Conservation (phyloP, 2,888 invertebrate genomes). For the Polyploca ridens region DNA sequence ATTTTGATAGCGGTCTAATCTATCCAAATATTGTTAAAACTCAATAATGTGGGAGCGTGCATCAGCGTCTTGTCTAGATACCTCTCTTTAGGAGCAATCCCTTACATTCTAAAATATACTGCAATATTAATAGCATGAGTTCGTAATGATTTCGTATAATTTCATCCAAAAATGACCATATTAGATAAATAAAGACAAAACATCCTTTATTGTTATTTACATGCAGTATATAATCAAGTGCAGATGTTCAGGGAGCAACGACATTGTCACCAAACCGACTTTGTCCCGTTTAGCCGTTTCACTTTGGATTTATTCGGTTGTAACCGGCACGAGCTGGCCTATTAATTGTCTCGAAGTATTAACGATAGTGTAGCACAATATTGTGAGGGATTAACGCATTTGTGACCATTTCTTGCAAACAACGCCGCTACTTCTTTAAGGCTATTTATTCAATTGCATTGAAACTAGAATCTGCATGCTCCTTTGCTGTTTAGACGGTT, state of each 20-base stretch:
- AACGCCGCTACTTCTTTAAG: slow-evolving; percentile 19
- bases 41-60: too few relatives aligned
- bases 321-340: slow-evolving; percentile 52
- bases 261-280: slow-evolving; percentile 52
- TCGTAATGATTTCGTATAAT: too few relatives aligned
- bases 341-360: slow-evolving; percentile 63
- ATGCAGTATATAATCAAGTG: slow-evolving; percentile 12
- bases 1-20: too few relatives aligned
- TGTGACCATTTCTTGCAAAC: slow-evolving; percentile 29
- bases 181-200: too few relatives aligned
- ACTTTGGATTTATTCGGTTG: slow-evolving; percentile 49
- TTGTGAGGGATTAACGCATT: slow-evolving; percentile 48
- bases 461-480: background rate
- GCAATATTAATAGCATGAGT: too few relatives aligned
- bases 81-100: too few relatives aligned
- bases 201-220: slow-evolving; percentile 17
- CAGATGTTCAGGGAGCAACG: slow-evolving; percentile 45
- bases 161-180: too few relatives aligned
- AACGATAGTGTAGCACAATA: slow-evolving; percentile 51
- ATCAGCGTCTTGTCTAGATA: too few relatives aligned
- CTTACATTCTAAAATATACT: too few relatives aligned
- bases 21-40: too few relatives aligned
- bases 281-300: slow-evolving; percentile 53
- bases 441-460: background rate
- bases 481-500: background rate